Conservation (phyloP, 2,797 vertebrate species). For the Triplophysa yarkandensis region DNA sequence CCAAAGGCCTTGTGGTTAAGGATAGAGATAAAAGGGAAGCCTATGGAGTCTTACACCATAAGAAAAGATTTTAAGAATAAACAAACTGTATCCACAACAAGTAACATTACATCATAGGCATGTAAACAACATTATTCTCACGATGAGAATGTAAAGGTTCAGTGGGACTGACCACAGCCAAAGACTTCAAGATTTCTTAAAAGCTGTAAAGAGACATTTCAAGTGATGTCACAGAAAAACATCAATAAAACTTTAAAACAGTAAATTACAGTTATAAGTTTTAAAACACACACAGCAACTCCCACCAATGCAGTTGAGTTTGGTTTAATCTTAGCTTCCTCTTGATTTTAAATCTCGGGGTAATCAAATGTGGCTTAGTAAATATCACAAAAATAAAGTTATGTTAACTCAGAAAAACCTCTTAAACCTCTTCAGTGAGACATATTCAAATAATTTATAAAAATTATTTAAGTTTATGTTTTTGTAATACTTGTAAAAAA, state of each 20-base stretch:
- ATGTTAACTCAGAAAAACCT: too few species aligned
- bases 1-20: background rate
- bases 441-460: too few species aligned
- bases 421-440: too few species aligned
- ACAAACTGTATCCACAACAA: constrained; percentile 22
- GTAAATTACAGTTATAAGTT: too few species aligned
- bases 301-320: background rate
- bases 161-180: background rate
- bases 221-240: constrained; percentile 2
- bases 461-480: too few species aligned
- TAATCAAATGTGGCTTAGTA: too few species aligned
- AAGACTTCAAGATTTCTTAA: background rate
- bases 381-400: too few species aligned
- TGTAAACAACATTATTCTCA: background rate
- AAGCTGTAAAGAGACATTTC: background rate
- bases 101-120: constrained; percentile 15
- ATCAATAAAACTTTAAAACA: constrained; percentile 5
- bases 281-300: background rate
- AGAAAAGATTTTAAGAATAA: constrained; percentile 4
- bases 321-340: too few species aligned
- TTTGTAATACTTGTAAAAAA: too few species aligned
- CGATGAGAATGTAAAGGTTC: background rate
- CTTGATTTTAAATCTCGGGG: too few species aligned
- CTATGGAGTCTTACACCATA: background rate
- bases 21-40: background rate